These are phyloP conservation scores for Cephalopachus bancanus DNA, from an alignment of 2,797 vertebrate species.

Conservation along the genomic window DNA sequence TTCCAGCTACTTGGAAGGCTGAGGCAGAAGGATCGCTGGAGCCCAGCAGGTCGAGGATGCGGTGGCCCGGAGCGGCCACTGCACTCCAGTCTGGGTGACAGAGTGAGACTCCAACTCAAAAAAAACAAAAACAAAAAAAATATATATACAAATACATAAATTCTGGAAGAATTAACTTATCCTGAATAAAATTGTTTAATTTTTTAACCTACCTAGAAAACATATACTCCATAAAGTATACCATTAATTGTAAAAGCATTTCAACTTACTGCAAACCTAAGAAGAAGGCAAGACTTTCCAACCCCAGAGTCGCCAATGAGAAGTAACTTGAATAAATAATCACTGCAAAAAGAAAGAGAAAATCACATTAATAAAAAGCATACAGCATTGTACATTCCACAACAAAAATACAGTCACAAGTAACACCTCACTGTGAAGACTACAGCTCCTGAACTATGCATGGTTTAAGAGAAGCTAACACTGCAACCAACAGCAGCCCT, in stretches of 20 bases:
- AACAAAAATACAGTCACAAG: slow-evolving; percentile 40
- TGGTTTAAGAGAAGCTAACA: slow-evolving; percentile 29
- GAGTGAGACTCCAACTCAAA: too few relatives aligned
- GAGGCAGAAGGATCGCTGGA: too few relatives aligned
- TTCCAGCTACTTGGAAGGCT: too few relatives aligned
- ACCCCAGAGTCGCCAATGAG: slow-evolving; percentile 99
- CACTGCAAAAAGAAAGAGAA: slow-evolving; percentile 90
- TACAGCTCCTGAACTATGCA: slow-evolving; percentile 7
- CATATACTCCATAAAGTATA: slow-evolving; percentile 36
- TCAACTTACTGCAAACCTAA: slow-evolving; percentile 98
- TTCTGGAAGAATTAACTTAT: slow-evolving; percentile 50
- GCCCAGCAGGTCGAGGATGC: too few relatives aligned
- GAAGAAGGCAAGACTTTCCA: slow-evolving; percentile 98
- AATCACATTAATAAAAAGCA: slow-evolving; percentile 71
- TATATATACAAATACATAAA: neutral
- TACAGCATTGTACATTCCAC: neutral
- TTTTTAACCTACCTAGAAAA: slow-evolving; percentile 64
- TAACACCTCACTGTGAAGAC: slow-evolving; percentile 20
- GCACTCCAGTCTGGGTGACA: too few relatives aligned
- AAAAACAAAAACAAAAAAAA: too few relatives aligned
- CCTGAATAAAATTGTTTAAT: slow-evolving; percentile 39
- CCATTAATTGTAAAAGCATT: slow-evolving; percentile 69
- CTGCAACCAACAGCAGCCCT: neutral
- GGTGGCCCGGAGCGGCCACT: too few relatives aligned
- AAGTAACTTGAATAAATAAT: slow-evolving; percentile 99